Evolutionary conservation across 2,888 invertebrate genomes (phyloP).

Genomic region (Laspeyria flexula): DNA sequence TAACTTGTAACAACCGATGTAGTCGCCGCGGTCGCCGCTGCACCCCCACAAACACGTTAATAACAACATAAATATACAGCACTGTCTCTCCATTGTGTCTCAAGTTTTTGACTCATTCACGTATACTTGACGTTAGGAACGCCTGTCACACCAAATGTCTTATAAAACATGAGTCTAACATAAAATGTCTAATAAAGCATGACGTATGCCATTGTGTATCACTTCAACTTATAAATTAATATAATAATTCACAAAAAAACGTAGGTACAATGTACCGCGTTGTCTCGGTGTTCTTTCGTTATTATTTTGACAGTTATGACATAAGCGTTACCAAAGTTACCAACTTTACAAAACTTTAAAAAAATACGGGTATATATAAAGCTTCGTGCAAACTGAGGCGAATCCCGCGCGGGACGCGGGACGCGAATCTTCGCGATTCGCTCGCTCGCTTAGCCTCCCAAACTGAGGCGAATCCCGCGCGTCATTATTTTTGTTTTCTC

Average conservation of each 20-base stretch:
- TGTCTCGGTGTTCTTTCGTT: slow-evolving; percentile 22
- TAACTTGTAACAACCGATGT: slow-evolving; percentile 74
- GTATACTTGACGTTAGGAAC: slow-evolving; percentile 45
- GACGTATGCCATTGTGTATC: slow-evolving; percentile 22
- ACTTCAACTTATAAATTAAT: slow-evolving; percentile 8
- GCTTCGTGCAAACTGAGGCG: too few species aligned
- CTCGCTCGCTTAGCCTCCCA: too few species aligned
- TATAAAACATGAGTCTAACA: slow-evolving; percentile 19
- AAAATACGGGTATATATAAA: too few species aligned
- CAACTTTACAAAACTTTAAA: too few species aligned
- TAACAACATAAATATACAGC: slow-evolving; percentile 46
- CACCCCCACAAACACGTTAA: slow-evolving; percentile 45
- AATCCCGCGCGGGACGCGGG: too few species aligned
- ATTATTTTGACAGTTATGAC: slow-evolving; percentile 43
- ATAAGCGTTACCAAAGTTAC: too few species aligned
- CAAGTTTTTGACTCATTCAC: slow-evolving; percentile 58
- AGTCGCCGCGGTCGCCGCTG: slow-evolving; percentile 72
- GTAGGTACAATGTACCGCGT: slow-evolving; percentile 23
- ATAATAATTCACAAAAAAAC: slow-evolving; percentile 13
- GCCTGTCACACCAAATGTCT: slow-evolving; percentile 29
- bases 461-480: too few species aligned
- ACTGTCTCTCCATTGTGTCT: slow-evolving; percentile 68
- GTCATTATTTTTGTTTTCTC: too few species aligned
- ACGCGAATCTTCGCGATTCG: too few species aligned
- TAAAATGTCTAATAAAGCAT: slow-evolving; percentile 20